A percentile compares a stretch with the other conserved stretches of the same genome.
Conservation (phyloP, 2,888 invertebrate genomes). For the Sylvicola fuscatus region DNA sequence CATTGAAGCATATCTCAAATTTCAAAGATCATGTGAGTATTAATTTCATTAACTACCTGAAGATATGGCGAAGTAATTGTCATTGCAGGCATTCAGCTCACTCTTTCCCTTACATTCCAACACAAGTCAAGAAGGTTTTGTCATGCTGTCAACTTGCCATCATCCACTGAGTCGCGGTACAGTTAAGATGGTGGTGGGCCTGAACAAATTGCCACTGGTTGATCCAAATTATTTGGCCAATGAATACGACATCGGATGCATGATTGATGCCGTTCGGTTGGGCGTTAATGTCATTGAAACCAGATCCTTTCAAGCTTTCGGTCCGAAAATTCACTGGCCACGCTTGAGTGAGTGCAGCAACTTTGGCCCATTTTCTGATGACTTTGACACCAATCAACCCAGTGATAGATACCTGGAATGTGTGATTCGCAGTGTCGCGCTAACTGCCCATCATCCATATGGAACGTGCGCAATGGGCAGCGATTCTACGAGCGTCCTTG, state of each 20-base stretch:
- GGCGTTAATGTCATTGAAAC: constrained; percentile 32
- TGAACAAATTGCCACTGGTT: constrained; percentile 39
- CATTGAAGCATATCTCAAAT: constrained; percentile 42
- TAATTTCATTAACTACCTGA: background rate
- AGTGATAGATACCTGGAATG: constrained; percentile 40
- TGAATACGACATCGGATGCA: constrained; percentile 38
- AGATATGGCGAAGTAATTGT: constrained; percentile 1
- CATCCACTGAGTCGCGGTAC: constrained; percentile 52
- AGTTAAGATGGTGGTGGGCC: constrained; percentile 36
- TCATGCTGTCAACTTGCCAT: constrained; percentile 40
- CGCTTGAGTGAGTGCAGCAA: constrained; percentile 33
- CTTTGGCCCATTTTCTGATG: constrained; percentile 28
- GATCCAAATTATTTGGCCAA: constrained; percentile 53
- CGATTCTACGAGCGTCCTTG: constrained; percentile 1
- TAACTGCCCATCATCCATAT: constrained; percentile 59
- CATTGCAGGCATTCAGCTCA: constrained; percentile 37
- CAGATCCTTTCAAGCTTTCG: constrained; percentile 34
- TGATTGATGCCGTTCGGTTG: constrained; percentile 36
- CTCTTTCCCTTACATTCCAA: constrained; percentile 45
- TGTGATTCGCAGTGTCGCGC: constrained; percentile 35
- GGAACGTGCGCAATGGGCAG: constrained; percentile 57
- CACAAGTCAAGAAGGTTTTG: constrained; percentile 42
- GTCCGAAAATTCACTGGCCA: constrained; percentile 44
- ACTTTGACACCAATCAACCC: constrained; percentile 17
- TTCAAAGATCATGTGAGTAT: constrained; percentile 33